phyloP scores from a whole-genome alignment of 2,113 vertebrate genomes.

The Paracyprichromis sp. region DNA sequence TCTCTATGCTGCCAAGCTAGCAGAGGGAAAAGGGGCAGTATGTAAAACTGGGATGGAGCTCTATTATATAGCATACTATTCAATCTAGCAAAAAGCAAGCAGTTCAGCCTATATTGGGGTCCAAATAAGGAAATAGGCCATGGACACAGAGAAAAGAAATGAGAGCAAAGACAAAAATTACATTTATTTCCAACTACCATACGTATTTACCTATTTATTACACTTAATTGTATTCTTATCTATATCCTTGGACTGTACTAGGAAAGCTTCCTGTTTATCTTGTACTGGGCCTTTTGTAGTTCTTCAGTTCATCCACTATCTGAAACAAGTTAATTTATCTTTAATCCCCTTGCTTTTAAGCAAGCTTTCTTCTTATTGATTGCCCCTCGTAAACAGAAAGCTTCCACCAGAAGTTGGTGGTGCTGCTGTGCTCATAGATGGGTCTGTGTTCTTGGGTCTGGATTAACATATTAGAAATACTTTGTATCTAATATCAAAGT shows the following conservation, averaged over 20 bases:
- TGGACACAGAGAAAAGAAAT: neutral
- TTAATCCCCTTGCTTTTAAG: neutral
- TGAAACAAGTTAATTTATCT: neutral
- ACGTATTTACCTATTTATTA: neutral
- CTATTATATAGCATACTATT: neutral
- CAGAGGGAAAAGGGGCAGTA: neutral
- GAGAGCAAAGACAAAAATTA: neutral
- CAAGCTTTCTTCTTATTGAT: neutral
- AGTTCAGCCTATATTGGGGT: neutral
- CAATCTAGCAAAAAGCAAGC: neutral
- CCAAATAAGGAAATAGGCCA: neutral
- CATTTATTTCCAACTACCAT: neutral
- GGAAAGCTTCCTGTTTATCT: neutral
- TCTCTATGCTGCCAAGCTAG: neutral
- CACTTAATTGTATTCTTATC: neutral
- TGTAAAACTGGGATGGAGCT: neutral
- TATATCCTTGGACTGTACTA: neutral
- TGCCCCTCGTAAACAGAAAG: neutral
- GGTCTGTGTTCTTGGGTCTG: neutral
- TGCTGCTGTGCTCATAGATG: neutral
- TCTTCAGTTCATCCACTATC: neutral
- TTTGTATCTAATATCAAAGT: neutral
- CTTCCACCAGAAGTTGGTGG: neutral
- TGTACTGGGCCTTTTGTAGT: neutral
- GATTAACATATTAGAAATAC: neutral